Conservation (phyloP, 2,888 invertebrate species). For the Eupithecia pulchellata region DNA sequence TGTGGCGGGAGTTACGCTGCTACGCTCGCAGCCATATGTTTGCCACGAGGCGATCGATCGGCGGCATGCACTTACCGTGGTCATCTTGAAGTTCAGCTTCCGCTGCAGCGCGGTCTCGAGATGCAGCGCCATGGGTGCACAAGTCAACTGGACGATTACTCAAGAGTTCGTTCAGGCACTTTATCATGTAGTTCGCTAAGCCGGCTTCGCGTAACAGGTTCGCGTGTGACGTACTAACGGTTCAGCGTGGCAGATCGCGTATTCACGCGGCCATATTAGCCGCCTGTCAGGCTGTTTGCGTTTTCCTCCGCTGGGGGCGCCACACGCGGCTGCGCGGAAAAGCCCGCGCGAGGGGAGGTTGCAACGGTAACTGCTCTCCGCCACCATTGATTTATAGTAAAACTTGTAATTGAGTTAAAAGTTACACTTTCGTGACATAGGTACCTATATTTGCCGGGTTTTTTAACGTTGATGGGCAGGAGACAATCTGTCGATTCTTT, state of each 20-base stretch:
- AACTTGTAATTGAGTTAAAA: conserved; percentile 80
- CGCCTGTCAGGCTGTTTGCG: conserved; percentile 72
- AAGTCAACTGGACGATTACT: conserved; percentile 56
- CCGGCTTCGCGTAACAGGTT: conserved; percentile 73
- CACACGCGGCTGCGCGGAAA: conserved; percentile 79
- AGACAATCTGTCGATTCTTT: conserved; percentile 17
- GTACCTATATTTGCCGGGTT: conserved; percentile 41
- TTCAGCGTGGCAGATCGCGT: conserved; percentile 79
- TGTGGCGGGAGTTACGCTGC: conserved; percentile 62
- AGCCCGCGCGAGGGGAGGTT: conserved; percentile 54
- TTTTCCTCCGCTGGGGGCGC: conserved; percentile 69
- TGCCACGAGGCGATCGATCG: conserved; percentile 81
- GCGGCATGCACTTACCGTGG: conserved; percentile 82
- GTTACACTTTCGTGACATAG: conserved; percentile 64
- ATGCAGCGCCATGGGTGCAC: conserved; percentile 75
- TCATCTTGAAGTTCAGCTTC: conserved; percentile 84
- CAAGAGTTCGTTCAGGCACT: conserved; percentile 64
- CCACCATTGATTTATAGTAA: conserved; percentile 75
- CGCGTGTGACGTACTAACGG: conserved; percentile 72
- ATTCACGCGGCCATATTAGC: conserved; percentile 83
- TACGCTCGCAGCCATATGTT: conserved; percentile 77
- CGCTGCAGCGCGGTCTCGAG: conserved; percentile 83
- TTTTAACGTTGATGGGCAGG: conserved; percentile 33
- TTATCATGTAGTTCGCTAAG: conserved; percentile 72
- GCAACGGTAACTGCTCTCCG: conserved; percentile 45